Evolutionary conservation across 2,797 vertebrate genomes (phyloP).

Genomic region (Mallotus villosus): DNA sequence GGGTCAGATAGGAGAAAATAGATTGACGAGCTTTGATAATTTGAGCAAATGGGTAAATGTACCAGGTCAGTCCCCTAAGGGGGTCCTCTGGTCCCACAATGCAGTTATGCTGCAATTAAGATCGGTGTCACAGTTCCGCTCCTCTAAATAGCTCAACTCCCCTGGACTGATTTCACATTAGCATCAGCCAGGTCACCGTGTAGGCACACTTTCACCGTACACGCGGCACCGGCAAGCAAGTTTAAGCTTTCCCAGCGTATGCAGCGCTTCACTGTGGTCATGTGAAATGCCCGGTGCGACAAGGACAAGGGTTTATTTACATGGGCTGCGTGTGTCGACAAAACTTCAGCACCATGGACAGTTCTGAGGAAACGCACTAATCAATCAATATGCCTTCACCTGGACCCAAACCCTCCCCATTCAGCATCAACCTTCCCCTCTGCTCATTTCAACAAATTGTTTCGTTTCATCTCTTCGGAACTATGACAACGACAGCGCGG

Average conservation of each 20-base stretch:
- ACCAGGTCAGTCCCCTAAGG: conserved; percentile 67
- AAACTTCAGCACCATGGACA: conserved; percentile 11
- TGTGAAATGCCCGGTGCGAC: too few species aligned
- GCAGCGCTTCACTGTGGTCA: too few species aligned
- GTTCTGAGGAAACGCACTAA: not conserved
- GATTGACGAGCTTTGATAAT: conserved; percentile 63
- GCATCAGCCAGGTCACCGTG: conserved; percentile 45
- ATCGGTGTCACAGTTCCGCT: conserved; percentile 62
- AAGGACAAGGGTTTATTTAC: not conserved
- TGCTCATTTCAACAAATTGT: too few species aligned
- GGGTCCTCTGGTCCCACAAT: conserved; percentile 46
- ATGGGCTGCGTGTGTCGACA: not conserved
- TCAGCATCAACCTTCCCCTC: too few species aligned
- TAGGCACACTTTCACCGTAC: not conserved
- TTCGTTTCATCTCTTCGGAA: not conserved
- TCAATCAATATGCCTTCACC: not conserved
- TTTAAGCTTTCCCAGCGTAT: too few species aligned
- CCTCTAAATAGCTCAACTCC: conserved; percentile 63
- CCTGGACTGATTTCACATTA: conserved; percentile 51
- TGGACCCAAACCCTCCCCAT: not conserved
- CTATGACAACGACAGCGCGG: too few species aligned
- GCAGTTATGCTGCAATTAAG: conserved; percentile 61
- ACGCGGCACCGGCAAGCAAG: not conserved
- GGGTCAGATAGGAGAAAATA: conserved; percentile 63
- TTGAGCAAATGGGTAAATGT: conserved; percentile 56